Conservation (phyloP, 1,140 invertebrate species). For the Antheraea pernyi region DNA sequence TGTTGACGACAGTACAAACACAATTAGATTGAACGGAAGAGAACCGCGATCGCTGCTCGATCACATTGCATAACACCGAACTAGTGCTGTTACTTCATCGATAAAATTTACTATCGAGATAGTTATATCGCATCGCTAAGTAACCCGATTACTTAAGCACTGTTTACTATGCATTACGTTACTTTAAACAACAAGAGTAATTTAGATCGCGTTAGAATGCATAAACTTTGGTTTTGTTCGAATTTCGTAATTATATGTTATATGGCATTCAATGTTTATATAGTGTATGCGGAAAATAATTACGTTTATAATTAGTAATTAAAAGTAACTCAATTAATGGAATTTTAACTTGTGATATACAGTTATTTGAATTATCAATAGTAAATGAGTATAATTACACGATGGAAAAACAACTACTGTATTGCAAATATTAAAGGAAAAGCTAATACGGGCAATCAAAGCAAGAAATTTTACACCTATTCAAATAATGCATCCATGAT, state of each 20-base stretch:
- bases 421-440: too few relatives aligned
- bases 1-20: conserved; percentile 21
- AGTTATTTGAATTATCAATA: too few relatives aligned
- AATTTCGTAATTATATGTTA: conserved; percentile 3
- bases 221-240: background rate
- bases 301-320: too few relatives aligned
- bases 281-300: background rate
- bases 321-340: too few relatives aligned
- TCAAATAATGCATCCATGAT: too few relatives aligned
- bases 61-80: conserved; percentile 24
- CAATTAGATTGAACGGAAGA: conserved; percentile 65
- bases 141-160: conserved; percentile 36
- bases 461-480: too few relatives aligned
- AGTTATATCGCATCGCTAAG: conserved; percentile 28
- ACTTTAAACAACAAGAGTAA: conserved; percentile 12
- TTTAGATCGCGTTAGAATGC: conserved; percentile 12
- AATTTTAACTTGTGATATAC: too few relatives aligned
- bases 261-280: background rate
- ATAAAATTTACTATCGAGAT: conserved; percentile 38
- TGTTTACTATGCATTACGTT: conserved; percentile 22
- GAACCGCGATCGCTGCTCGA: conserved; percentile 26
- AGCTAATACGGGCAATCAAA: too few relatives aligned
- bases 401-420: too few relatives aligned
- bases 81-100: conserved; percentile 44
- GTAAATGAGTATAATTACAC: too few relatives aligned